These are phyloP conservation scores for Heliothis peltigera DNA, from an alignment of 2,888 invertebrate species.

Conservation along the genomic window DNA sequence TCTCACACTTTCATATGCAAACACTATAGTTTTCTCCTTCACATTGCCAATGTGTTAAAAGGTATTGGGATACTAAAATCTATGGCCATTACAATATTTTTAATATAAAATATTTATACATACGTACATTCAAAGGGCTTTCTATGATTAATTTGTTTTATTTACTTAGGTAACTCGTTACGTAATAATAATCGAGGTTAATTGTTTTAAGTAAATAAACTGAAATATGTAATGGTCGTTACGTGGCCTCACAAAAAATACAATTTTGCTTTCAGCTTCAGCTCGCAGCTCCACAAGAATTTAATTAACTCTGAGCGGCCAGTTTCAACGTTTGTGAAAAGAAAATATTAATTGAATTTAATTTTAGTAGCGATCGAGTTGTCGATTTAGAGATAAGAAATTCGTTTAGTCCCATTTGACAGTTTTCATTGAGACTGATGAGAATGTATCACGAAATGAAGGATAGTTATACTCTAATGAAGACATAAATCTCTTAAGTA, in stretches of 20 bases:
- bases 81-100: too few relatives aligned
- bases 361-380: slow-evolving; percentile 43
- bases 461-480: slow-evolving; percentile 19
- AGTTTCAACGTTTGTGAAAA: slow-evolving; percentile 54
- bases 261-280: slow-evolving; percentile 51
- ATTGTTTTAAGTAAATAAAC: slow-evolving; percentile 34
- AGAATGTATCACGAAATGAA: background rate
- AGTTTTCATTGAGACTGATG: background rate
- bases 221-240: slow-evolving; percentile 38
- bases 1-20: too few relatives aligned
- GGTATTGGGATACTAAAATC: too few relatives aligned
- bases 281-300: slow-evolving; percentile 57
- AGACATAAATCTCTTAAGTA: slow-evolving; percentile 44
- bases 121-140: slow-evolving; percentile 16
- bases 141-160: slow-evolving; percentile 33
- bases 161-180: slow-evolving; percentile 32
- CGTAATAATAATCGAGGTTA: slow-evolving; percentile 24
- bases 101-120: slow-evolving; percentile 13
- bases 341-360: slow-evolving; percentile 61
- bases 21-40: too few relatives aligned
- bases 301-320: slow-evolving; percentile 65
- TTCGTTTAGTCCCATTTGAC: slow-evolving; percentile 32
- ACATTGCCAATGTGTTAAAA: too few relatives aligned
- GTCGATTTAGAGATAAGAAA: slow-evolving; percentile 39
- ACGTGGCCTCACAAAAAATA: slow-evolving; percentile 51